Evolutionary conservation across 2,113 vertebrate species (phyloP).

Genomic region (Centrocercus urophasianus): DNA sequence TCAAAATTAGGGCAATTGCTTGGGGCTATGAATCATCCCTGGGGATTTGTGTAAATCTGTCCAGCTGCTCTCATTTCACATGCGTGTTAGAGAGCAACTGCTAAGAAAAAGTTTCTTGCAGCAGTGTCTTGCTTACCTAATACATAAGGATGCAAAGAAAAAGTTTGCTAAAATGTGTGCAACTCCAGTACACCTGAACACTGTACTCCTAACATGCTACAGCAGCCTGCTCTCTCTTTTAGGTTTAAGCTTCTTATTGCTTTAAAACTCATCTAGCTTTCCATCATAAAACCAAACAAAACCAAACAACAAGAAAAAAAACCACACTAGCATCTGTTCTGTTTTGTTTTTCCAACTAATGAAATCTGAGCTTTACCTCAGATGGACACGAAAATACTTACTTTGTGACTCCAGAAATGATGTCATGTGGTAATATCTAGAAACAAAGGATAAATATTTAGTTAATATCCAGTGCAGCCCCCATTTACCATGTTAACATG

Average conservation of each 20-base stretch:
- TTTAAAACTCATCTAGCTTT: not conserved
- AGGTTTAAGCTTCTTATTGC: not conserved
- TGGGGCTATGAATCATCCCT: not conserved
- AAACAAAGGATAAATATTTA: not conserved
- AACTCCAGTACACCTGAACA: not conserved
- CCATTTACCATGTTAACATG: not conserved
- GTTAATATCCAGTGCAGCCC: not conserved
- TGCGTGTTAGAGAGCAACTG: not conserved
- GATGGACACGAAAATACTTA: not conserved
- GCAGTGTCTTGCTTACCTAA: not conserved
- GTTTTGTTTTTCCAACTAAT: not conserved
- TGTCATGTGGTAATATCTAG: not conserved
- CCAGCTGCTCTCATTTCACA: not conserved
- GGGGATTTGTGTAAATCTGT: not conserved
- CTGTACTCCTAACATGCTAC: not conserved
- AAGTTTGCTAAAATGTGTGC: accelerated
- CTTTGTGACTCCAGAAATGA: not conserved
- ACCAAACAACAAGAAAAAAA: not conserved
- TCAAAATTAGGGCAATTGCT: constrained; percentile 15
- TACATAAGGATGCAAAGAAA: not conserved
- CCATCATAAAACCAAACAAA: not conserved
- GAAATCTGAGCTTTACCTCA: not conserved
- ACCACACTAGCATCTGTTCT: not conserved
- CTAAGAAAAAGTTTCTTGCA: not conserved
- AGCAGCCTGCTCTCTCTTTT: not conserved